These are phyloP conservation scores for Graphium colonna DNA, from an alignment of 2,888 invertebrate species.

Conservation along the genomic window DNA sequence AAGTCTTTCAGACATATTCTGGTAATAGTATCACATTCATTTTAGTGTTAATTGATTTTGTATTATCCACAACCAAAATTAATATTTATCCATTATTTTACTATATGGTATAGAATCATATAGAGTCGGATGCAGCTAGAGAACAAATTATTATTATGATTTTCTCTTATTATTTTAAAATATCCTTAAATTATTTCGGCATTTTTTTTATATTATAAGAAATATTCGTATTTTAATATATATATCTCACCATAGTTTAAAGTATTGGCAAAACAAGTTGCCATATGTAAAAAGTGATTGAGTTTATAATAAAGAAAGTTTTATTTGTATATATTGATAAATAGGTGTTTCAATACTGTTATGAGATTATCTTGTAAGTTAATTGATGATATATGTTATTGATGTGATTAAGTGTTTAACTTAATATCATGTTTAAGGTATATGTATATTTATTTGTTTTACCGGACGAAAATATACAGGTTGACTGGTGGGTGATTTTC, in stretches of 20 bases:
- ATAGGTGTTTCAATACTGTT: background rate
- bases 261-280: background rate
- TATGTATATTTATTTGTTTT: background rate
- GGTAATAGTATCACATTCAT: background rate
- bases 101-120: background rate
- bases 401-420: background rate
- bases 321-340: conserved; percentile 14
- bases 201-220: background rate
- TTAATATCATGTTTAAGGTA: background rate
- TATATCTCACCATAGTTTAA: background rate
- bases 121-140: background rate
- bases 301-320: background rate
- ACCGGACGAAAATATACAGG: too few relatives aligned
- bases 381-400: background rate
- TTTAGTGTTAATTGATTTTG: background rate
- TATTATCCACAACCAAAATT: background rate
- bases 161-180: background rate
- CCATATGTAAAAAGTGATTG: conserved; percentile 1
- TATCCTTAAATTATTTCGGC: background rate
- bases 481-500: too few relatives aligned
- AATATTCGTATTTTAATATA: too few relatives aligned
- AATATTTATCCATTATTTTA: background rate
- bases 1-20: background rate
- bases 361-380: background rate
- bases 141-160: background rate